A percentile compares a stretch with the other conserved stretches of the same genome.
Conservation (phyloP, 2,888 invertebrate species). For the Metalampra italica region DNA sequence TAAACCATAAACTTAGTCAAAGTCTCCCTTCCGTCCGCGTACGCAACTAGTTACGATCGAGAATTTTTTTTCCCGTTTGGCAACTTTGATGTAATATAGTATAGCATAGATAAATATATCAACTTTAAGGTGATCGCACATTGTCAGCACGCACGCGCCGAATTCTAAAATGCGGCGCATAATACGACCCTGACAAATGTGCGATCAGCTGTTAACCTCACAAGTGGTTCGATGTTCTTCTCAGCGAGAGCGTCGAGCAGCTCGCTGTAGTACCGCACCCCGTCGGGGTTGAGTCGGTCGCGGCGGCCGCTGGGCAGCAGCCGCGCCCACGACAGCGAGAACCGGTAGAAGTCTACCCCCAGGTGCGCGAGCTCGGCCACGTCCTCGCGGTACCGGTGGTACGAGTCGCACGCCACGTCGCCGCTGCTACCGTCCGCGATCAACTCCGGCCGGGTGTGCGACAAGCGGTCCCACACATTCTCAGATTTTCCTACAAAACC, state of each 20-base stretch:
- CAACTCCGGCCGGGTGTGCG: slow-evolving; percentile 75
- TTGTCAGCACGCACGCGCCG: too few relatives aligned
- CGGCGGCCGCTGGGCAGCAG: slow-evolving; percentile 80
- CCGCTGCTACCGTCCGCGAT: slow-evolving; percentile 81
- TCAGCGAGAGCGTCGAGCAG: slow-evolving; percentile 80
- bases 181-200: too few relatives aligned
- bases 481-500: slow-evolving; percentile 77
- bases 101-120: too few relatives aligned
- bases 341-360: slow-evolving; percentile 77
- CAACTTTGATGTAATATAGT: too few relatives aligned
- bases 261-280: slow-evolving; percentile 82
- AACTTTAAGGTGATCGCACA: too few relatives aligned
- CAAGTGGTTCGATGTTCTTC: slow-evolving; percentile 80
- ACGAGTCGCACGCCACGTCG: slow-evolving; percentile 84
- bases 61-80: too few relatives aligned
- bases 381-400: slow-evolving; percentile 81
- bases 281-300: slow-evolving; percentile 76
- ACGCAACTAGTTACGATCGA: too few relatives aligned
- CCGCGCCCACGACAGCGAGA: slow-evolving; percentile 82
- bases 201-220: too few relatives aligned
- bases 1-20: too few relatives aligned
- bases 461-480: slow-evolving; percentile 80
- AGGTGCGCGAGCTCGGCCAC: slow-evolving; percentile 69
- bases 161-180: too few relatives aligned
- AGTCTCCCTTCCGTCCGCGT: too few relatives aligned